A percentile compares a stretch with the other conserved stretches of the same genome.
phyloP scores from a whole-genome alignment of 2,888 invertebrate species.

The Lepidocyrtinus sp. region DNA sequence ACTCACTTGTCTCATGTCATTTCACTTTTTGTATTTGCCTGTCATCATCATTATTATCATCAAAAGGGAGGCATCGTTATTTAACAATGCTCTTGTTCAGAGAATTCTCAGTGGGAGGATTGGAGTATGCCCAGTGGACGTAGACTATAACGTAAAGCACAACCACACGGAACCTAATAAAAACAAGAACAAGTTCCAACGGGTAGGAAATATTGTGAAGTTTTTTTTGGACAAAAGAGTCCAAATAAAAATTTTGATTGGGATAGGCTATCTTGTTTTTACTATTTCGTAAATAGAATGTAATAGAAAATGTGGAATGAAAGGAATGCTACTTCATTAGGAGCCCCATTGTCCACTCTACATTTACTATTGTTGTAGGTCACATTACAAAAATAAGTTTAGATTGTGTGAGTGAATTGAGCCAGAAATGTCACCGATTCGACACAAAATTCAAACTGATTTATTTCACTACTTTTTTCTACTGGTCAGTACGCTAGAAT shows the following conservation, averaged over 20 bases:
- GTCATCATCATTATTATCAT: neutral
- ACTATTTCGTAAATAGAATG: neutral
- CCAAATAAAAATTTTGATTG: neutral
- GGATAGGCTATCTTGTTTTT: neutral
- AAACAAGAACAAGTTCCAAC: neutral
- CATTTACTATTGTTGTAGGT: neutral
- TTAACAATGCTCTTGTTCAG: neutral
- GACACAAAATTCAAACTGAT: too few relatives aligned
- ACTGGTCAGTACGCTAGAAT: too few relatives aligned
- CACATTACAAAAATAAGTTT: neutral
- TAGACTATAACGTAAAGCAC: neutral
- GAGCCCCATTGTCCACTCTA: constrained; percentile 31
- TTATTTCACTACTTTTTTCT: too few relatives aligned
- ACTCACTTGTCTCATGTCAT: neutral
- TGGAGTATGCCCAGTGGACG: constrained; percentile 35
- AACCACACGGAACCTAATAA: too few relatives aligned
- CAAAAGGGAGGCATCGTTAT: neutral
- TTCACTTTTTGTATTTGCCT: neutral
- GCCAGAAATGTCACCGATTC: neutral
- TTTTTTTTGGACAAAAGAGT: neutral
- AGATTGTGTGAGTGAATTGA: neutral
- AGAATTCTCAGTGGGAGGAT: neutral
- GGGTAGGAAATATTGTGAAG: neutral
- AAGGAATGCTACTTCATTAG: constrained; percentile 29
- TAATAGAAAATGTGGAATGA: too few relatives aligned